A percentile compares a stretch with the other conserved stretches of the same genome.
phyloP scores from a whole-genome alignment of 1,140 invertebrate species.

The Maniola jurtina region DNA sequence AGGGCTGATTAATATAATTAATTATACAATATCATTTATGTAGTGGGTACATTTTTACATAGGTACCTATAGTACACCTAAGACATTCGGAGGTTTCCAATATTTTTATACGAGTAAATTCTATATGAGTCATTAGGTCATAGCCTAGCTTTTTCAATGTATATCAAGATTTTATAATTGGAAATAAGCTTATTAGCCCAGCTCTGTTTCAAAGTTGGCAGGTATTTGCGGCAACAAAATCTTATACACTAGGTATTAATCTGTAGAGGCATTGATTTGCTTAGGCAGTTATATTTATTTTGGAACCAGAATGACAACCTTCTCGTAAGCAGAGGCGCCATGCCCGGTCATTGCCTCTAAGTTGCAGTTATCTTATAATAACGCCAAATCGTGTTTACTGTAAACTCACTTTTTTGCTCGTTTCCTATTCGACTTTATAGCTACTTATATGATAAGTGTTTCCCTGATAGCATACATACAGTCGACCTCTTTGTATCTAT shows the following conservation, averaged over 20 bases:
- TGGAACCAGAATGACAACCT: constrained; percentile 68
- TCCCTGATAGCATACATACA: background rate
- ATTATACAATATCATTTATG: no score
- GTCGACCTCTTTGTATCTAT: no score
- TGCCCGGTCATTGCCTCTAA: constrained; percentile 67
- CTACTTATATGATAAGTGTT: background rate
- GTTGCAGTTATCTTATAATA: constrained; percentile 73
- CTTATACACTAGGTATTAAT: background rate
- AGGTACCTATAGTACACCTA: no score
- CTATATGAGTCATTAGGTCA: no score
- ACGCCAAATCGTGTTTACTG: constrained; percentile 59
- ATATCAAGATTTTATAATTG: no score
- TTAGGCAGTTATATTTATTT: constrained; percentile 49
- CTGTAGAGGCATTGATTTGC: constrained; percentile 5
- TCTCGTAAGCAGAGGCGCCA: constrained; percentile 46
- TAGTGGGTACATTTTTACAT: no score
- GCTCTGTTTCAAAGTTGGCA: no score
- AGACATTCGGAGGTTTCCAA: no score
- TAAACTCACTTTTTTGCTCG: constrained; percentile 57
- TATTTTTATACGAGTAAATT: no score
- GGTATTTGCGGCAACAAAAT: constrained; percentile 4
- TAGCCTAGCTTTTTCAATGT: no score
- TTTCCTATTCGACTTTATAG: constrained; percentile 17
- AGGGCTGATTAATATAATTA: no score
- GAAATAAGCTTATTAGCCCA: no score